Evolutionary conservation across 2,888 invertebrate genomes (phyloP).

Genomic region (Agrypnus murinus): DNA sequence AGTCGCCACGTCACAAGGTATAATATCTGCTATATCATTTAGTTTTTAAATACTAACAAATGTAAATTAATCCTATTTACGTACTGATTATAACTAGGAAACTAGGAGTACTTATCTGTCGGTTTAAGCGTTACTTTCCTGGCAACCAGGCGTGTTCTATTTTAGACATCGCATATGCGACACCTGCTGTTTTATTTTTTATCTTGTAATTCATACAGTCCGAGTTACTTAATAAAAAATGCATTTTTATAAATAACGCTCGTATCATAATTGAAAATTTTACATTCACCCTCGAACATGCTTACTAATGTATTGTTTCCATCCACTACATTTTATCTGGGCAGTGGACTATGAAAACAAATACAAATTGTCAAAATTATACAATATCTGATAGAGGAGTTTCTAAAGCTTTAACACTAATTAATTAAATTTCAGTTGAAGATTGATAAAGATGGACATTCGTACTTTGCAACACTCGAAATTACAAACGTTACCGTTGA

Average conservation of each 20-base stretch:
- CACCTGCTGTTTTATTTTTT: constrained; percentile 61
- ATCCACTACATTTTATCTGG: constrained; percentile 56
- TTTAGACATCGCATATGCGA: constrained; percentile 58
- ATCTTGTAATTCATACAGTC: constrained; percentile 5
- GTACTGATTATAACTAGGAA: constrained; percentile 6
- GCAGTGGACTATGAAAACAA: constrained; percentile 53
- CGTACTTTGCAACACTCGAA: constrained; percentile 94
- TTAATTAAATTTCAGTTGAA: constrained; percentile 78
- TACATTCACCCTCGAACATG: background rate
- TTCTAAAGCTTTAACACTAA: constrained; percentile 28
- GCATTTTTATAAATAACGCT: constrained; percentile 3
- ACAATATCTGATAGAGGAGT: constrained; percentile 6
- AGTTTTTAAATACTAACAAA: constrained; percentile 9
- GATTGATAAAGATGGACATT: constrained; percentile 93
- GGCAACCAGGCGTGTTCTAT: constrained; percentile 60
- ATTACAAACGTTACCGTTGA: constrained; percentile 96
- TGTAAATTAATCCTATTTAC: constrained; percentile 1
- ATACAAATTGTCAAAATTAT: constrained; percentile 1
- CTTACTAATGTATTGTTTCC: constrained; percentile 30
- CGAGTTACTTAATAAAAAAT: constrained; percentile 10
- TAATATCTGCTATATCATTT: background rate
- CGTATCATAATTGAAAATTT: background rate
- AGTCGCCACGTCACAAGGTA: constrained; percentile 91
- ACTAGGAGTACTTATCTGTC: constrained; percentile 31
- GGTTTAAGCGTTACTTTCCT: constrained; percentile 57